Evolutionary conservation across 2,113 vertebrate genomes (phyloP).

Genomic region (Mus musculus): DNA sequence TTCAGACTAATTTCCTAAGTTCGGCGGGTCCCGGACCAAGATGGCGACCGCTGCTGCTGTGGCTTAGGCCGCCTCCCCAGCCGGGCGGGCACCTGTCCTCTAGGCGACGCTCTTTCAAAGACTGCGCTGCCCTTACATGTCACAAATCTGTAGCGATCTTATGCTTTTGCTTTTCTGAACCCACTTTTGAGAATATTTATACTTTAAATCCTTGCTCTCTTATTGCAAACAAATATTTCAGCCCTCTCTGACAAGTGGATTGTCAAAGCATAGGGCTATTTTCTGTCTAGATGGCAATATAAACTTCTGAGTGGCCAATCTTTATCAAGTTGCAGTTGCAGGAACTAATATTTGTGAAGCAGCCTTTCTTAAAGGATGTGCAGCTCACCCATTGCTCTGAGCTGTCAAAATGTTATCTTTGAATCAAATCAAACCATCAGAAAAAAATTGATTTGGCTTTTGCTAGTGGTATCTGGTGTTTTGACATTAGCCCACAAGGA

Average conservation of each 20-base stretch:
- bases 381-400: background rate
- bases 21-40: too few species aligned
- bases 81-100: too few species aligned
- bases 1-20: too few species aligned
- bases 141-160: background rate
- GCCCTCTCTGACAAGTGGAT: constrained; percentile 8
- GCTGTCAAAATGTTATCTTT: constrained; percentile 47
- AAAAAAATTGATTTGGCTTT: constrained; percentile 41
- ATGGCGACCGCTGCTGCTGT: too few species aligned
- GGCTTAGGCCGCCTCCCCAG: too few species aligned
- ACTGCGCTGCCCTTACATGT: background rate
- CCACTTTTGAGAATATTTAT: background rate
- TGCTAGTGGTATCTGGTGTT: background rate
- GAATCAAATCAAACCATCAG: constrained; percentile 33
- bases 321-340: background rate
- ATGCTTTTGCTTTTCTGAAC: constrained; percentile 5
- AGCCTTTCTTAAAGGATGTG: background rate
- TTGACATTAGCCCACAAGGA: constrained; percentile 22
- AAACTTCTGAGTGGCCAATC: constrained; percentile 24
- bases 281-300: constrained; percentile 43
- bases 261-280: background rate
- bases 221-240: constrained; percentile 2
- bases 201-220: background rate
- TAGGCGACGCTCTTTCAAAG: background rate
- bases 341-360: constrained; percentile 34